Conservation (phyloP, 2,113 vertebrate species). For the Burhinus oedicnemus region DNA sequence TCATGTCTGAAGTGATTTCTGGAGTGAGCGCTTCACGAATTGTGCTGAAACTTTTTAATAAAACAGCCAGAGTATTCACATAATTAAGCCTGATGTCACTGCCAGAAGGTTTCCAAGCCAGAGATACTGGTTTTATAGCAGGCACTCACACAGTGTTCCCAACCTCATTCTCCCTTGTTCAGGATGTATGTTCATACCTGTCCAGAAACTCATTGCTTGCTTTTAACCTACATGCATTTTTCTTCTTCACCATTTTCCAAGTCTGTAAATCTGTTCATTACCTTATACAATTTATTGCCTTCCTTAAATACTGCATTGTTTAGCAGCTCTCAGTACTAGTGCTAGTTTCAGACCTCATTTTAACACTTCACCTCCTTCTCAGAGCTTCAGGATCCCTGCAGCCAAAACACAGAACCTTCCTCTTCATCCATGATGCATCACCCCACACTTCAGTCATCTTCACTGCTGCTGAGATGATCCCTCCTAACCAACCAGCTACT, state of each 20-base stretch:
- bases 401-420: background rate
- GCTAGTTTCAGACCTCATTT: background rate
- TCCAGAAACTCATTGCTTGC: conserved; percentile 14
- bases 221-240: conserved; percentile 35
- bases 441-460: background rate
- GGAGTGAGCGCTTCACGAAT: background rate
- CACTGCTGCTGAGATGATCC: background rate
- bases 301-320: background rate
- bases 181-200: background rate
- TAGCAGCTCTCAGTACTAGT: background rate
- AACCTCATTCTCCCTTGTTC: background rate
- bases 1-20: background rate
- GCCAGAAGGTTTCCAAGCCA: background rate
- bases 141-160: background rate
- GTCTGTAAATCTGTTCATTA: conserved; percentile 11
- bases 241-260: conserved; percentile 6
- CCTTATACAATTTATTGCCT: background rate
- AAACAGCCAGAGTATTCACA: background rate
- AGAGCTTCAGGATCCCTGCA: background rate
- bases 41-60: background rate
- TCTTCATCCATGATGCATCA: background rate
- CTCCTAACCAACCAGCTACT: background rate
- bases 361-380: background rate
- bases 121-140: background rate
- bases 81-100: background rate